phyloP scores from a whole-genome alignment of 2,888 invertebrate genomes.

The Notodromas monacha region DNA sequence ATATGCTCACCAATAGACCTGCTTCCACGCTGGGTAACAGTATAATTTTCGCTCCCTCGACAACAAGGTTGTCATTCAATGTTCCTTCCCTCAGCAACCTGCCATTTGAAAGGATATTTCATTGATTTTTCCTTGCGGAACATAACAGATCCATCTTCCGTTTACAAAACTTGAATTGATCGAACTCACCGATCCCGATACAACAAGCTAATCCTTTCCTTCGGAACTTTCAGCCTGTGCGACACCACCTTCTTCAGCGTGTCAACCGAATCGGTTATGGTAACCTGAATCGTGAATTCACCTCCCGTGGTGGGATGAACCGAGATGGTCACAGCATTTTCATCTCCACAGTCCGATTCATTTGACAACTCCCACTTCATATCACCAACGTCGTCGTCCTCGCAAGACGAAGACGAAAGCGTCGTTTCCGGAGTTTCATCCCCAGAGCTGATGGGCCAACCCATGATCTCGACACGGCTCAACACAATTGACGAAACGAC shows the following conservation, averaged over 20 bases:
- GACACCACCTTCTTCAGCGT: conserved; percentile 63
- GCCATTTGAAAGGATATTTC: too few species aligned
- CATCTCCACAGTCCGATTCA: too few species aligned
- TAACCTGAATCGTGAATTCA: conserved; percentile 49
- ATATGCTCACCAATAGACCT: conserved; percentile 56
- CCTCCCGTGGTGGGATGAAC: conserved; percentile 69
- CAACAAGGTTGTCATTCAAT: conserved; percentile 49
- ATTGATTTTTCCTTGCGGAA: too few species aligned
- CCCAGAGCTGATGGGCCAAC: too few species aligned
- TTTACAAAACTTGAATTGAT: too few species aligned
- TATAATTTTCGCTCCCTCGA: conserved; percentile 59
- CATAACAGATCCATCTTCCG: too few species aligned
- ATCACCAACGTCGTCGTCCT: too few species aligned
- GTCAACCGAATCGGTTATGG: conserved; percentile 46
- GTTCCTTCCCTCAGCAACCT: conserved; percentile 67
- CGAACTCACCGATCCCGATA: conserved; percentile 73
- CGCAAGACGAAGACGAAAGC: too few species aligned
- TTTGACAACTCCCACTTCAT: too few species aligned
- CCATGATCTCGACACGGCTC: too few species aligned
- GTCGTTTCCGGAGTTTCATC: too few species aligned
- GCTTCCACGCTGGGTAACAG: conserved; percentile 76
- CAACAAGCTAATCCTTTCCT: conserved; percentile 64
- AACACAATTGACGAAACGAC: too few species aligned
- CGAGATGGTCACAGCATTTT: conserved; percentile 28
- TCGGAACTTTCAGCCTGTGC: conserved; percentile 59